Evolutionary conservation across 2,113 vertebrate species (phyloP).

Genomic region (Oncorhynchus clarkii): DNA sequence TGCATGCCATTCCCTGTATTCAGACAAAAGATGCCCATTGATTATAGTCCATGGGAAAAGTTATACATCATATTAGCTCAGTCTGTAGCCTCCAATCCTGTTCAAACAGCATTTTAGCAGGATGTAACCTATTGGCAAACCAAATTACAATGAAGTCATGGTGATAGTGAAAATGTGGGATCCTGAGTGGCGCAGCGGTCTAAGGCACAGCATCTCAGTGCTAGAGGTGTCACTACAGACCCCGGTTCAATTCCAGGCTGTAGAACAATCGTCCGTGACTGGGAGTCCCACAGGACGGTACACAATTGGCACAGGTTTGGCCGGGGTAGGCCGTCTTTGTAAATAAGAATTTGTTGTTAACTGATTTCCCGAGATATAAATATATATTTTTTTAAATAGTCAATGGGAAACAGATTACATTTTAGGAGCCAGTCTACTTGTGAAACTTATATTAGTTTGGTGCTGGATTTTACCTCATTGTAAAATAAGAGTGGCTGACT

Average conservation of each 20-base stretch:
- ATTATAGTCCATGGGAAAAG: constrained; percentile 27
- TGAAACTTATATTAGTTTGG: background rate
- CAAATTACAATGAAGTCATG: background rate
- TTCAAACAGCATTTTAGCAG: constrained; percentile 20
- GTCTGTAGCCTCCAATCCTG: background rate
- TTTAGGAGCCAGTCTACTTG: background rate
- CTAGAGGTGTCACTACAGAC: too few relatives aligned
- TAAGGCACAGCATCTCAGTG: too few relatives aligned
- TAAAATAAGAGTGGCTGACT: background rate
- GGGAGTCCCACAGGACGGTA: too few relatives aligned
- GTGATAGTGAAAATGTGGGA: too few relatives aligned
- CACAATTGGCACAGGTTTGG: too few relatives aligned
- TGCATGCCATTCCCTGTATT: constrained; percentile 56
- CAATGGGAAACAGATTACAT: constrained; percentile 3
- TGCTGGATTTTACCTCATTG: background rate
- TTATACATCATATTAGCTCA: constrained; percentile 43
- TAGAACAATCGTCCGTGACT: too few relatives aligned
- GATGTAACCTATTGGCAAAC: background rate
- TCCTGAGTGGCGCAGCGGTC: too few relatives aligned
- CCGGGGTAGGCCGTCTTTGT: too few relatives aligned
- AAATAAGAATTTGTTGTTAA: too few relatives aligned
- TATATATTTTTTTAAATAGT: background rate
- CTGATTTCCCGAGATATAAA: too few relatives aligned
- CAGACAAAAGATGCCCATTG: constrained; percentile 45
- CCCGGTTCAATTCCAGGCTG: too few relatives aligned